phyloP scores from a whole-genome alignment of 2,888 invertebrate species.

The Drosophila cyrtoloma region DNA sequence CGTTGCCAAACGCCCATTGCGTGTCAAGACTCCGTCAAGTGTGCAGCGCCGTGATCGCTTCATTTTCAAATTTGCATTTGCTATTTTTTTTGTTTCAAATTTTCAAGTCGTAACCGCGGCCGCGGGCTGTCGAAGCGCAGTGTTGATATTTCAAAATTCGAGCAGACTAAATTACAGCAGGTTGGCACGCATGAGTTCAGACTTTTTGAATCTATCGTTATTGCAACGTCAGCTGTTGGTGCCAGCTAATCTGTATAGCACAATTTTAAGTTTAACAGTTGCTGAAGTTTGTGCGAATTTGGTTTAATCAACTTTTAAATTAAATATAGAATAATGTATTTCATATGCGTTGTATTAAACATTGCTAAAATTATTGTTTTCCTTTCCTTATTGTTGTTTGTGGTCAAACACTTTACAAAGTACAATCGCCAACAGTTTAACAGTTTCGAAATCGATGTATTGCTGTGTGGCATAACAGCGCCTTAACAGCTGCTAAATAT shows the following conservation, averaged over 20 bases:
- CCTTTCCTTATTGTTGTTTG: not conserved
- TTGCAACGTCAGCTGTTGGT: conserved; percentile 19
- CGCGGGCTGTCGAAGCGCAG: conserved; percentile 13
- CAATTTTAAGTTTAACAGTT: conserved; percentile 23
- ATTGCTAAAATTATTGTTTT: not conserved
- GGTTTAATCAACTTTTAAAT: not conserved
- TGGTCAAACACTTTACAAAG: not conserved
- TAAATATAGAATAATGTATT: not conserved
- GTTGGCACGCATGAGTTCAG: conserved; percentile 60
- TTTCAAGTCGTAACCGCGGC: conserved; percentile 32
- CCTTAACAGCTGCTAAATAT: conserved; percentile 39
- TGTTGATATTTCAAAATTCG: conserved; percentile 25
- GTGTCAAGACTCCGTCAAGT: conserved; percentile 63
- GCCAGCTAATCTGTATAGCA: not conserved
- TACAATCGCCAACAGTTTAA: not conserved
- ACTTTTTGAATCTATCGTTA: conserved; percentile 32
- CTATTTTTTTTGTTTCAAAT: conserved; percentile 1
- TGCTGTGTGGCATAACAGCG: conserved; percentile 16
- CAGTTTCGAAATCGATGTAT: conserved; percentile 9
- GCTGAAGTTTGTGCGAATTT: not conserved
- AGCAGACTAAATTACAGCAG: conserved; percentile 15
- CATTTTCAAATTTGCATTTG: not conserved
- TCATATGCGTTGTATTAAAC: not conserved
- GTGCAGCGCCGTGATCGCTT: conserved; percentile 31
- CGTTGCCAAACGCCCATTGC: conserved; percentile 48